Evolutionary conservation across 2,888 invertebrate genomes (phyloP), one percentile per base, ranked within the genome.

Genomic region (Zele albiditarsus): DNA sequence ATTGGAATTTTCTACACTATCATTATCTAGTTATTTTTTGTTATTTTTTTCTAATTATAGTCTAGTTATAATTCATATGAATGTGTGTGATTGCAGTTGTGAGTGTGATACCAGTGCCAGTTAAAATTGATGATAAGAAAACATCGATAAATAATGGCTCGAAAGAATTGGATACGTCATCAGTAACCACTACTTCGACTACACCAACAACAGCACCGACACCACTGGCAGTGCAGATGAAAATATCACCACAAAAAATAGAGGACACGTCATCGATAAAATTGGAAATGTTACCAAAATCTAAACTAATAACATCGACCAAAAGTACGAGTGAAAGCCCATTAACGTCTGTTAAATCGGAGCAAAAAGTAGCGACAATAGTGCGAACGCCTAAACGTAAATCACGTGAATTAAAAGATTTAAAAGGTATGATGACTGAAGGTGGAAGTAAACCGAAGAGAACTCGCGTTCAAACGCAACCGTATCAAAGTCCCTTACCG

Each of bases 401-500:
- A 80, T 84, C 86, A 16, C 84, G 86, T 74, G 89, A 89, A 78
- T 42, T 89, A 77, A 86, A 89, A 62, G 89, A 89, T 74, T 81
- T 85, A 28, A 87, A 87, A 69, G 83, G 82, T 16, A 73, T 57
- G 4, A 78, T 82, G 0, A 73, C 76, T 25, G 89, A 88, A 23
- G 89, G 88, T 73, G 89, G 89, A 16, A 88, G 89, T 68, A 90
- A 90, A 84, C 90, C 91, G 20, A 92, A 92, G 84, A 89, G 93
- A 81, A 91, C 90, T 77, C 90, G 93, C 71, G 91, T 92, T 27
- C 93, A 93, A 90, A 95, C 95, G 23, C 95, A 95, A 86, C 92
- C 94, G 14, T 96, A 95, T 90, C 96, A 96, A 88, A 95, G 95
- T 79, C 96, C 96, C 0, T 90, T 95, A 46, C 95, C 95, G 0